These are phyloP conservation scores for Campoletis raptor DNA, from an alignment of 2,888 invertebrate species.

Conservation along the genomic window DNA sequence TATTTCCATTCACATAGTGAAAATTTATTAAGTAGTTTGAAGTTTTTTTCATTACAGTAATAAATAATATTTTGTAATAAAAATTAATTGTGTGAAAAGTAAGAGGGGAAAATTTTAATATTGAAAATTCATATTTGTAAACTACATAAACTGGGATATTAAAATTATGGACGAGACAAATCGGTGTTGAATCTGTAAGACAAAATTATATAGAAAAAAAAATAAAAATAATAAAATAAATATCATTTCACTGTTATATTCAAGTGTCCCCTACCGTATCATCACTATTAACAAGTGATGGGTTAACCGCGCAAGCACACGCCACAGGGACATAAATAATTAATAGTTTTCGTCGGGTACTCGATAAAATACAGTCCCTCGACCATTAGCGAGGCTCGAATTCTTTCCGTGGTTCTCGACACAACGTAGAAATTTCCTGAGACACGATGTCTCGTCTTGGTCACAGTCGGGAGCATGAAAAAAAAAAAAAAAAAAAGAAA, in stretches of 20 bases:
- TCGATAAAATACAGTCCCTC: slow-evolving; percentile 57
- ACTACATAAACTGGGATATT: not conserved
- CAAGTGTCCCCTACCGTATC: not conserved
- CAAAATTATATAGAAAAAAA: not conserved
- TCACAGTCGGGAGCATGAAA: slow-evolving; percentile 7
- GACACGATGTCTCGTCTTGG: not conserved
- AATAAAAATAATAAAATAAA: too few species aligned
- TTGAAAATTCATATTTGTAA: not conserved
- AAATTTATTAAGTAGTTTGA: not conserved
- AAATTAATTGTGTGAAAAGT: not conserved
- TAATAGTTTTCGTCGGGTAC: slow-evolving; percentile 55
- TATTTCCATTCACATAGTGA: not conserved
- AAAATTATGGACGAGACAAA: not conserved
- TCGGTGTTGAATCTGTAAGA: not conserved
- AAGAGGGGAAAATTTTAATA: not conserved
- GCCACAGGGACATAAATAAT: slow-evolving; percentile 59
- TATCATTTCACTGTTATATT: slow-evolving; percentile 22
- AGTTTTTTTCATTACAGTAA: not conserved
- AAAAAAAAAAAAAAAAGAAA: slow-evolving; percentile 20
- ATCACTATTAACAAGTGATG: not conserved
- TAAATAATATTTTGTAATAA: not conserved
- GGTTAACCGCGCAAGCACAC: slow-evolving; percentile 36
- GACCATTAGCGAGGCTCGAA: slow-evolving; percentile 52
- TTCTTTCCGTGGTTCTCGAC: slow-evolving; percentile 29
- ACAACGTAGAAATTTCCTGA: slow-evolving; percentile 20